Evolutionary conservation across 2,113 vertebrate species (phyloP).

Genomic region (human): DNA sequence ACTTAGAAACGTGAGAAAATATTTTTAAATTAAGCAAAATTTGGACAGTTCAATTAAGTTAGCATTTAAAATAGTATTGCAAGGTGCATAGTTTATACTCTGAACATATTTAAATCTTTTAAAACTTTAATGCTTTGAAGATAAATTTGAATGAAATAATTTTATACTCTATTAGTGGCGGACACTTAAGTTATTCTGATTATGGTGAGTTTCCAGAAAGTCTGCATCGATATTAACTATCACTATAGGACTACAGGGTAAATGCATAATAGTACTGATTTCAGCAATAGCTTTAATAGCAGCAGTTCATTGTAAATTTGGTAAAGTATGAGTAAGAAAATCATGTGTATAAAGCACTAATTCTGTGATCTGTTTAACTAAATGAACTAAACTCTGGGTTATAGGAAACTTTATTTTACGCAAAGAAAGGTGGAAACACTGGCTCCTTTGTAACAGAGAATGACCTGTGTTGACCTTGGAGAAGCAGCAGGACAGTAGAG

Average conservation of each 20-base stretch:
- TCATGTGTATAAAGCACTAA: neutral
- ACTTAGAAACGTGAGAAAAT: neutral
- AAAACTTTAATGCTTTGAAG: neutral
- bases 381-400: neutral
- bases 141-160: neutral
- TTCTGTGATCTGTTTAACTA: neutral
- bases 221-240: neutral
- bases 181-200: neutral
- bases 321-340: neutral
- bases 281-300: neutral
- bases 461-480: neutral
- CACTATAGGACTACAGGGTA: neutral
- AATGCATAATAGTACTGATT: neutral
- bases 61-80: neutral
- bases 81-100: neutral
- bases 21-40: conserved; percentile 21
- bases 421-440: neutral
- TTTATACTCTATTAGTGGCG: neutral
- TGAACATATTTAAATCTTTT: neutral
- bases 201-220: neutral
- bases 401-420: neutral
- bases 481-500: neutral
- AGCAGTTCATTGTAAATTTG: neutral
- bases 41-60: neutral
- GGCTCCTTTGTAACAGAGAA: neutral